Percentiles rank a stretch among this genome's conserved stretches.
Conservation (phyloP, 1,140 invertebrate genomes). For the Bombus ignitus region DNA sequence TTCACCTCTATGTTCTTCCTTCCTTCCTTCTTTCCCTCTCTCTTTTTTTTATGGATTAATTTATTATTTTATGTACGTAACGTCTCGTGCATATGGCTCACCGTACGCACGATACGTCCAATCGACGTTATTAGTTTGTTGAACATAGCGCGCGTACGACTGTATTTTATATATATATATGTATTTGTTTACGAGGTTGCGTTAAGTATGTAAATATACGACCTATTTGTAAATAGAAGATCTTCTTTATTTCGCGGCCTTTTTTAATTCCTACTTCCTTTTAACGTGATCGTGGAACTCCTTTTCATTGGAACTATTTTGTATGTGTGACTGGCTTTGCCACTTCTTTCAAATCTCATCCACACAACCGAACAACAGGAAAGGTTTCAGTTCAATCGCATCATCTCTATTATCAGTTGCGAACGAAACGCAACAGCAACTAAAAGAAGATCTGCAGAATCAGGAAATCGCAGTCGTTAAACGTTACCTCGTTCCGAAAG, state of each 20-base stretch:
- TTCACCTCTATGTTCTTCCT: constrained; percentile 29
- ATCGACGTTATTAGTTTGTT: constrained; percentile 67
- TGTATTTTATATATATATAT: constrained; percentile 58
- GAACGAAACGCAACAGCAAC: background rate
- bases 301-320: too few relatives aligned
- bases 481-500: background rate
- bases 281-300: too few relatives aligned
- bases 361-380: too few relatives aligned
- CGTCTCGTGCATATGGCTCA: background rate
- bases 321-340: too few relatives aligned
- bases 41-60: constrained; percentile 65
- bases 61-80: constrained; percentile 75
- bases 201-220: constrained; percentile 78
- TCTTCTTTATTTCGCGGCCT: constrained; percentile 47
- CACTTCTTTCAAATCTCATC: too few relatives aligned
- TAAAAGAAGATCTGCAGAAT: background rate
- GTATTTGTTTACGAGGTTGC: constrained; percentile 62
- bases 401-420: too few relatives aligned
- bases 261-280: background rate
- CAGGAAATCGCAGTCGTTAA: background rate
- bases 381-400: too few relatives aligned
- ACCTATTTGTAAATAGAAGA: constrained; percentile 77
- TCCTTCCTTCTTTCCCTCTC: background rate
- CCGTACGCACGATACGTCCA: constrained; percentile 66
- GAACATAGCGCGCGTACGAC: constrained; percentile 71